These are phyloP conservation scores for Cephus rjabovi DNA, from an alignment of 2,888 invertebrate species.

Conservation along the genomic window DNA sequence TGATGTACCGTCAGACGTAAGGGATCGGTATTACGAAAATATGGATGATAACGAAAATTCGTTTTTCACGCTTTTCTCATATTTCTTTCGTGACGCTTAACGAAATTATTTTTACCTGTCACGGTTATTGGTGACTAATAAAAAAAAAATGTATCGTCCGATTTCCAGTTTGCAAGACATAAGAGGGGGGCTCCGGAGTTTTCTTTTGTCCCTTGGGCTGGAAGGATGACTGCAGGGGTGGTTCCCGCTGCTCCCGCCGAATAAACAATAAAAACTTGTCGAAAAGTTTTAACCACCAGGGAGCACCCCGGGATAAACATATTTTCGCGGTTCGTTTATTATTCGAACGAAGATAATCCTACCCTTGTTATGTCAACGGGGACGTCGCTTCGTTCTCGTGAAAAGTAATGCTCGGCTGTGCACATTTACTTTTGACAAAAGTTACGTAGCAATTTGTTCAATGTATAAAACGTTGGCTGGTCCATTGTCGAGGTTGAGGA, in stretches of 20 bases:
- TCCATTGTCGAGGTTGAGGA: background rate
- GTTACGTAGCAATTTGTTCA: background rate
- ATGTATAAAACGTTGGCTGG: background rate
- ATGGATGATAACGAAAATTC: background rate
- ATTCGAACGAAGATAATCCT: conserved; percentile 45
- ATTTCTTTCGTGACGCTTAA: no score
- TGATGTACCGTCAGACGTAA: background rate
- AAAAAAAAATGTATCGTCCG: background rate
- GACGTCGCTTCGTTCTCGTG: background rate
- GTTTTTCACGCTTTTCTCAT: no score
- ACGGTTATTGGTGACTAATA: background rate
- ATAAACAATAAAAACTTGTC: conserved; percentile 51
- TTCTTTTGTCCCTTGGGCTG: background rate
- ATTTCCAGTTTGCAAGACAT: background rate
- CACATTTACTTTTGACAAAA: background rate
- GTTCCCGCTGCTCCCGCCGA: conserved; percentile 32
- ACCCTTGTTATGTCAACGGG: conserved; percentile 4
- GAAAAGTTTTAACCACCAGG: conserved; percentile 40
- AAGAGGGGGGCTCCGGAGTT: background rate
- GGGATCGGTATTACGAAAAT: background rate
- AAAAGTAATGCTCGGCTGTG: background rate
- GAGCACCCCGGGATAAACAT: conserved; percentile 39
- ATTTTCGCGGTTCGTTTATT: conserved; percentile 61
- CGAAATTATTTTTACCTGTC: background rate
- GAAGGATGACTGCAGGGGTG: background rate